Evolutionary conservation across 2,888 invertebrate genomes (phyloP), one percentile per base, ranked within the genome.

Genomic region (Holacanthella duospinosa): DNA sequence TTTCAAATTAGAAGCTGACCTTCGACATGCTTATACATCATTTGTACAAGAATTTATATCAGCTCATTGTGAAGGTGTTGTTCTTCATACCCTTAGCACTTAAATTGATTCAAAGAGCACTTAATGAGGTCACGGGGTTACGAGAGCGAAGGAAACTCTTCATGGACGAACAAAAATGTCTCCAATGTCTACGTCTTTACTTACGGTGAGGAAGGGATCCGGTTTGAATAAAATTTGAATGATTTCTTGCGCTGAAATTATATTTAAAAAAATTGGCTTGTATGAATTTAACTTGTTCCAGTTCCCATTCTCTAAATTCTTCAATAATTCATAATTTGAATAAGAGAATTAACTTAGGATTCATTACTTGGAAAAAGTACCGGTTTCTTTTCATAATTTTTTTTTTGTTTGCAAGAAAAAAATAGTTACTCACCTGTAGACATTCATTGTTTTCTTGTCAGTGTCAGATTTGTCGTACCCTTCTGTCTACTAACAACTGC

Each of bases 11-110:
- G 83, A 89, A 70, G 86, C 89, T 4, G 94, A 94, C 77, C 82
- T 94, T 0, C 81, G 89, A 70, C 83, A 91, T 55, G 87, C 93
- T 0, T 93, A 90, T 79, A 89, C 89, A 66, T 92, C 92, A 78
- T 95, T 94, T 77, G 87, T 94, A 9, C 91, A 92, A 78, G 94
- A 94, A 78, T 93, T 94, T 77, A 85, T 91, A 0, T 85, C 88
- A 60, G 86, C 90, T 63, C 90, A 92, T 24, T 84, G 90, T 74
- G 92, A 93, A 78, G 94, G 94, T 9, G 86, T 93, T 1, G 86
- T 93, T 1, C 85, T 86, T 3, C 79, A 92, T 55, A 81, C 94
- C 12, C 78, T 94, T 73, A 77, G 85, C 93, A 1, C 81, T 94
- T 65, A 84, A 91, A 62, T 87, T 88, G 59, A 87, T 93, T 58